These are phyloP conservation scores for Spea multiplicata DNA, from an alignment of 2,113 vertebrate species.

Conservation along the genomic window DNA sequence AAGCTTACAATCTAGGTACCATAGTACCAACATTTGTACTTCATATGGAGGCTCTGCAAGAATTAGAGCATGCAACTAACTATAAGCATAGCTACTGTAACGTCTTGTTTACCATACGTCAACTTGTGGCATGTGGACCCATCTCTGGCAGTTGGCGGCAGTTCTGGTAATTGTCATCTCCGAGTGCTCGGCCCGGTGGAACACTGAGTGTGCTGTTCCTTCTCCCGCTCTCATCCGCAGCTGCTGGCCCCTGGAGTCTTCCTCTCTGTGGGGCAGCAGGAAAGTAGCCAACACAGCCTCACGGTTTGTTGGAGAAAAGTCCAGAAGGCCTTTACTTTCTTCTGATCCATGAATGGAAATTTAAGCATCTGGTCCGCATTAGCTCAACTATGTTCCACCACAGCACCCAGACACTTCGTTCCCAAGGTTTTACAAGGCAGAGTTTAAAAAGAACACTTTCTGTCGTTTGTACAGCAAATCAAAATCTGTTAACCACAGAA, in stretches of 20 bases:
- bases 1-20: too few species aligned
- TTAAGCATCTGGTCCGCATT: conserved; percentile 40
- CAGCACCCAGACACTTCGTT: conserved; percentile 9
- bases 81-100: too few species aligned
- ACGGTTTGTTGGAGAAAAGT: background rate
- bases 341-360: conserved; percentile 7
- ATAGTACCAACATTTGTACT: too few species aligned
- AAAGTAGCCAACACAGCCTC: background rate
- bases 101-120: too few species aligned
- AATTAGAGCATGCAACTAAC: too few species aligned
- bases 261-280: conserved; percentile 27
- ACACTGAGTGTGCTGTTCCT: background rate
- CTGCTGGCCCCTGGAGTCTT: conserved; percentile 14
- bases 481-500: conserved; percentile 9
- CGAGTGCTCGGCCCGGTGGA: too few species aligned
- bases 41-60: too few species aligned
- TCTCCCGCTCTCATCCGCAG: conserved; percentile 14
- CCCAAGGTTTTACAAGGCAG: conserved; percentile 33
- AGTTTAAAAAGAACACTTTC: conserved; percentile 37
- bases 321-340: conserved; percentile 7
- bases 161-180: too few species aligned
- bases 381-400: conserved; percentile 37
- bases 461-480: background rate
- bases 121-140: too few species aligned
- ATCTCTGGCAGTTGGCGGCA: too few species aligned